phyloP scores from a whole-genome alignment of 2,888 invertebrate species.

The Eilema depressum region DNA sequence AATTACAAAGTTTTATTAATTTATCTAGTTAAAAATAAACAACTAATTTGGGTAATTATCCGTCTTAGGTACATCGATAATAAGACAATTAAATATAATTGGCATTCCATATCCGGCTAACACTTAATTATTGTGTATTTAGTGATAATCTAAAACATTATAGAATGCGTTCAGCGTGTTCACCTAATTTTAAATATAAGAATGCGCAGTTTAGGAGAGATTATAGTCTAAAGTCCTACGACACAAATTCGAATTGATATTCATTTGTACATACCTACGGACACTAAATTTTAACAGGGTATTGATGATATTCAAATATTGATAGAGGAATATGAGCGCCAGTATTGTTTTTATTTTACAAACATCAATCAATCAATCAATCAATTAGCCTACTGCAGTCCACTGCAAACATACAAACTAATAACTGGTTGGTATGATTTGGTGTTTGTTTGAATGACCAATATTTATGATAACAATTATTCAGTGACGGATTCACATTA shows the following conservation, averaged over 20 bases:
- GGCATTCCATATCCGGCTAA: not conserved
- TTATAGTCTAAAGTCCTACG: not conserved
- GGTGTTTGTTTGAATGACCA: not conserved
- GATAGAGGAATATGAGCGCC: not conserved
- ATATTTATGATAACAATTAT: not conserved
- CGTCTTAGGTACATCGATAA: not conserved
- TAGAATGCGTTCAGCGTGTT: not conserved
- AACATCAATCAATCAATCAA: no score
- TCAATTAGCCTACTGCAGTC: no score
- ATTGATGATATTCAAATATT: not conserved
- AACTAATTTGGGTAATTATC: not conserved
- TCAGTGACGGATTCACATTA: not conserved
- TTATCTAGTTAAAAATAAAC: not conserved
- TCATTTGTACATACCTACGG: not conserved
- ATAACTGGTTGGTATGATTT: not conserved
- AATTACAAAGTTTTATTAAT: not conserved
- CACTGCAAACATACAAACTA: no score
- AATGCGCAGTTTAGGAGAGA: not conserved
- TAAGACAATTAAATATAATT: not conserved
- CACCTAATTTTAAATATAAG: not conserved
- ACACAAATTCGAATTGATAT: not conserved
- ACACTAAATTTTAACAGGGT: not conserved
- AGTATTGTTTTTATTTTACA: no score
- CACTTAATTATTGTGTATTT: not conserved
- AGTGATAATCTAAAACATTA: not conserved